A percentile compares a stretch with the other conserved stretches of the same genome.
These are phyloP conservation scores for Gasterosteus nipponicus DNA, from an alignment of 2,113 vertebrate species.

Conservation along the genomic window DNA sequence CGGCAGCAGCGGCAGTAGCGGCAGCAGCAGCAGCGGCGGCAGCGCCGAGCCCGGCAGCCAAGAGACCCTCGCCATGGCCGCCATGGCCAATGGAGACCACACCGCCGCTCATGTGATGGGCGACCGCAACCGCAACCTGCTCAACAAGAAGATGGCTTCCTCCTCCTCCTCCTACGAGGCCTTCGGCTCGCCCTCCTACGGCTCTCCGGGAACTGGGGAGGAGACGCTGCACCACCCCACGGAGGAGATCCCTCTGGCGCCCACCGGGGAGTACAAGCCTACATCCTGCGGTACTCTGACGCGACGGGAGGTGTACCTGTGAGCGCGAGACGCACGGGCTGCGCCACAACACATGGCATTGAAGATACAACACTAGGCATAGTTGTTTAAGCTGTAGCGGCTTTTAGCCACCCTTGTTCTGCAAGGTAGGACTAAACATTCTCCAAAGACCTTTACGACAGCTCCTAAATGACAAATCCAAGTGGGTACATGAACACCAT, in stretches of 20 bases:
- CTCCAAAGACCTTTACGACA: conserved; percentile 71
- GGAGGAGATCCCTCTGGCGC: conserved; percentile 97
- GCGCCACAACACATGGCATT: conserved; percentile 36
- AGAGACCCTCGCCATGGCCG: conserved; percentile 90
- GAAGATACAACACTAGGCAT: conserved; percentile 38
- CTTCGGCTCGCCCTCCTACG: conserved; percentile 91
- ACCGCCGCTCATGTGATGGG: conserved; percentile 90
- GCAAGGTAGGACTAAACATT: conserved; percentile 54
- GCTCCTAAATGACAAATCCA: conserved; percentile 49
- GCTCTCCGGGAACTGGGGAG: conserved; percentile 86
- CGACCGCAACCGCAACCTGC: conserved; percentile 98
- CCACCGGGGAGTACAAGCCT: conserved; percentile 98
- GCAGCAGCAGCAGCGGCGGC: conserved; percentile 79
- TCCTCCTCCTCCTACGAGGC: conserved; percentile 93
- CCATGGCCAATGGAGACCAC: conserved; percentile 92
- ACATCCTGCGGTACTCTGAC: conserved; percentile 95
- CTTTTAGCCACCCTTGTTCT: conserved; percentile 49
- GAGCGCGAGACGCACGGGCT: conserved; percentile 65
- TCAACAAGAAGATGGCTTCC: conserved; percentile 95
- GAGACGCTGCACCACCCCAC: conserved; percentile 80
- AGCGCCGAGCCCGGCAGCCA: conserved; percentile 89
- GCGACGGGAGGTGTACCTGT: conserved; percentile 99
- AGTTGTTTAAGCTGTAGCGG: conserved; percentile 59
- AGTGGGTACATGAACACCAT: conserved; percentile 61
- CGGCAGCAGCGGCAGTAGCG: conserved; percentile 83